phyloP scores from a whole-genome alignment of 2,113 vertebrate species.

The Callipepla californica region DNA sequence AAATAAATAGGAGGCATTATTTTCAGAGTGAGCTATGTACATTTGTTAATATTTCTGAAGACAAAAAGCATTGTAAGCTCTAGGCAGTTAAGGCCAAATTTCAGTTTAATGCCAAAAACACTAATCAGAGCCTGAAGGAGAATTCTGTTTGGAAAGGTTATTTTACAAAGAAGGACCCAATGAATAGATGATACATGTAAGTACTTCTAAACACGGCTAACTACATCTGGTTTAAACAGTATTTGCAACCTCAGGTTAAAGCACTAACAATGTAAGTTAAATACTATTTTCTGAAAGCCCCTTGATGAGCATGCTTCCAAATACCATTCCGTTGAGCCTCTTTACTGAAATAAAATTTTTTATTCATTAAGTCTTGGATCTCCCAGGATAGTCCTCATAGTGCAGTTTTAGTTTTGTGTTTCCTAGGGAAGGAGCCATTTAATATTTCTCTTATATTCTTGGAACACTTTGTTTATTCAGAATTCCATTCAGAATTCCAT shows the following conservation, averaged over 20 bases:
- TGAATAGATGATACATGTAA: background rate
- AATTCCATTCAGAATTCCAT: background rate
- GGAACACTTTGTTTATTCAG: background rate
- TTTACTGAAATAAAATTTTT: background rate
- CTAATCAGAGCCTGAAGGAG: background rate
- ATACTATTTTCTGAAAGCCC: background rate
- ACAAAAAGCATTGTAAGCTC: background rate
- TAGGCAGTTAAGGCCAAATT: background rate
- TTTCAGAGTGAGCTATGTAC: background rate
- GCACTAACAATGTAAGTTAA: background rate
- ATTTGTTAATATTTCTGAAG: background rate
- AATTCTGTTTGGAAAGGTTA: background rate
- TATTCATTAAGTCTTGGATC: background rate
- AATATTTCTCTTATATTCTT: rapidly evolving
- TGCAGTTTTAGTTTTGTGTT: background rate
- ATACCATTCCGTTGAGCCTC: background rate
- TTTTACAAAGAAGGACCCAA: background rate
- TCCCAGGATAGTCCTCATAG: background rate
- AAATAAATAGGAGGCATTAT: background rate
- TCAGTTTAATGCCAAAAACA: background rate
- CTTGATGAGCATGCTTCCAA: background rate
- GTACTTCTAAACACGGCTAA: background rate
- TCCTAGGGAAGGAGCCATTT: background rate
- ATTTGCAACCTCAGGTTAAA: background rate
- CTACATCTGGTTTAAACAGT: background rate